Conservation (phyloP, 2,888 invertebrate genomes). For the Eueremaeus valkanovi region DNA sequence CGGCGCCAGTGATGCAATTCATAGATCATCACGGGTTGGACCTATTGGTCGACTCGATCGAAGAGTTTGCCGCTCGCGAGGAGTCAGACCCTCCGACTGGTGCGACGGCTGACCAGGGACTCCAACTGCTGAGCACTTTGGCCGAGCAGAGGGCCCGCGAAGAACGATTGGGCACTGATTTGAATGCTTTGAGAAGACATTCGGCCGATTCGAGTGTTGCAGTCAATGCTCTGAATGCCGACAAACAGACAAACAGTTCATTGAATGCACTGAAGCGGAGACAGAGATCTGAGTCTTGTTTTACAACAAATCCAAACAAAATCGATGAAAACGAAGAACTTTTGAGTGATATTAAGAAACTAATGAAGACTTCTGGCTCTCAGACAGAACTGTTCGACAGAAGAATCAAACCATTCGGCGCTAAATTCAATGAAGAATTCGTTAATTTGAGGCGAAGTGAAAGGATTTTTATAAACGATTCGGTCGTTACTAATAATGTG, state of each 20-base stretch:
- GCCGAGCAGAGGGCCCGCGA: slow-evolving; percentile 79
- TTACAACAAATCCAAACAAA: slow-evolving; percentile 15
- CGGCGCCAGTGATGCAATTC: slow-evolving; percentile 46
- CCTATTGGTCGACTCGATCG: slow-evolving; percentile 76
- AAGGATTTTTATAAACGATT: slow-evolving; percentile 32
- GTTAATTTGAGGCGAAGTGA: slow-evolving; percentile 25
- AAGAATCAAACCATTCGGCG: background rate
- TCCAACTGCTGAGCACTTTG: slow-evolving; percentile 73
- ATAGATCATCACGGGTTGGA: slow-evolving; percentile 61
- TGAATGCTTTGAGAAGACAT: slow-evolving; percentile 8
- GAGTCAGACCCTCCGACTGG: slow-evolving; percentile 5
- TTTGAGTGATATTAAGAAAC: slow-evolving; percentile 14
- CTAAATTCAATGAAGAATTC: background rate
- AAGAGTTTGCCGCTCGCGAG: slow-evolving; percentile 58
- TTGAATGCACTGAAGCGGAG: background rate
- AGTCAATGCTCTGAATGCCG: background rate
- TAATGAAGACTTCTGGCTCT: slow-evolving; percentile 21
- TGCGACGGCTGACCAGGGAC: slow-evolving; percentile 48
- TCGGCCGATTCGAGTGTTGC: background rate
- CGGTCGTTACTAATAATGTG: slow-evolving; percentile 15
- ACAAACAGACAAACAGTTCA: background rate
- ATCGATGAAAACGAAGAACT: slow-evolving; percentile 1
- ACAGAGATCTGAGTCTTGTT: slow-evolving; percentile 39
- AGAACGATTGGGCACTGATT: slow-evolving; percentile 54
- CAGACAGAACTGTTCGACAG: slow-evolving; percentile 15